Evolutionary conservation across 2,888 invertebrate genomes (phyloP).

Genomic region (Netelia inedita): DNA sequence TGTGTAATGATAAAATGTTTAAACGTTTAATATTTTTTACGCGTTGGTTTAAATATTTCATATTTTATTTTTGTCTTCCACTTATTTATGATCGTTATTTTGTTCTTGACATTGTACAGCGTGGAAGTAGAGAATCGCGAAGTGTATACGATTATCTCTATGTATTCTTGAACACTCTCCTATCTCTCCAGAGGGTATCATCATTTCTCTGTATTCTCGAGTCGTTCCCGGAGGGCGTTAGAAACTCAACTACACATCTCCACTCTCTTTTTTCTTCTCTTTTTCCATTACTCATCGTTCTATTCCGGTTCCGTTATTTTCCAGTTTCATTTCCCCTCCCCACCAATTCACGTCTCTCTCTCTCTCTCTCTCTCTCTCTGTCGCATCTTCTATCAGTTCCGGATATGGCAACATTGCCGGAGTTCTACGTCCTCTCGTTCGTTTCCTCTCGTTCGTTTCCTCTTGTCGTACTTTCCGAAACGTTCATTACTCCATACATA

Average conservation of each 20-base stretch:
- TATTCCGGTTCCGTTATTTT: slow-evolving; percentile 64
- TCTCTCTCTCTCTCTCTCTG: background rate
- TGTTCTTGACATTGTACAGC: no score
- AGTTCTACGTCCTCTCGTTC: slow-evolving; percentile 16
- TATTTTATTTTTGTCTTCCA: no score
- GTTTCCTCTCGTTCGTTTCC: slow-evolving; percentile 42
- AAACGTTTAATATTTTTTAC: background rate
- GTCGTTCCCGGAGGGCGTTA: slow-evolving; percentile 18
- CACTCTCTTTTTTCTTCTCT: slow-evolving; percentile 22
- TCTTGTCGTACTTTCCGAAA: background rate
- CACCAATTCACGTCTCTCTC: background rate
- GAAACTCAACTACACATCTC: slow-evolving; percentile 33
- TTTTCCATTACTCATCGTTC: slow-evolving; percentile 63
- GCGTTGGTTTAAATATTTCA: no score
- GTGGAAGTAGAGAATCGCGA: background rate
- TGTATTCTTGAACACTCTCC: slow-evolving; percentile 17
- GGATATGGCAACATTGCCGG: slow-evolving; percentile 52
- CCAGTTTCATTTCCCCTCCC: slow-evolving; percentile 58
- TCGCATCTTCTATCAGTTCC: slow-evolving; percentile 27
- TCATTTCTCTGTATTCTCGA: slow-evolving; percentile 21
- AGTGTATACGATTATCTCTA: background rate
- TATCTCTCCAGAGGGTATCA: slow-evolving; percentile 30
- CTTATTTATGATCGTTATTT: no score
- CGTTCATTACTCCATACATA: background rate
- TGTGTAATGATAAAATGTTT: background rate